Base-by-base conservation (phyloP, 1,140 invertebrate species). In the Drosophila pruinosa region DNA sequence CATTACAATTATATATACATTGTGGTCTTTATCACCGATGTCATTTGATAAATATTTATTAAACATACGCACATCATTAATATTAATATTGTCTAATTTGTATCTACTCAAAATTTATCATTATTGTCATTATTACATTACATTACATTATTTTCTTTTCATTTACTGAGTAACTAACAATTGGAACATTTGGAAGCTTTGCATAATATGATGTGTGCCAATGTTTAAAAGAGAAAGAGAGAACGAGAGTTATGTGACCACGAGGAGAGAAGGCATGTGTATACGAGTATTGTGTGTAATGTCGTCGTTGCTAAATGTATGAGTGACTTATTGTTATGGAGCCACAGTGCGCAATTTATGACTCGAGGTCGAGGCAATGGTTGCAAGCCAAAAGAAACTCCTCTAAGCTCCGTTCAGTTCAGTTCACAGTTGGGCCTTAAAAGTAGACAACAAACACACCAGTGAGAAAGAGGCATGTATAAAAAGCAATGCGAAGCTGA, bases 321-420 rank as follows among this genome's bases (percentile, higher is more conserved):
- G 63, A 75, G 45, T 81, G 74, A 85, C 80, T 89, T 89, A 89
- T 89, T 89, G 86, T 89, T 89, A 89, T 89, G 86, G 80, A 73
- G 80, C 71, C 80, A 89, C 77, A 89, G 80, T 75, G 63, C 80
- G 65, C 77, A 89, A 89, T 89, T 89, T 89, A 89, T 89, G 85
- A 89, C 74, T 75, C 57, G 80, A 88, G 82, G 82, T 82, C 78
- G 81, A 59, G 24, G 4, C 28, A 39, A 53, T 21, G 39, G 68
- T n/a, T 28, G 39, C 45, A 34, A 45, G n/a, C 24, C 59, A 15
- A 64, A 39, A 14, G 50, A 41, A 63, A 62, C 28, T 61, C 38
- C 63, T n/a, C n/a, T n/a, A n/a, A 65, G 14, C 52, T 17, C 21
- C 43, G 4, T 4, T 24, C 5, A 7, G 24, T 26, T 28, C 24